phyloP scores from a whole-genome alignment of 2,797 vertebrate genomes.

The Protonibea diacanthus region DNA sequence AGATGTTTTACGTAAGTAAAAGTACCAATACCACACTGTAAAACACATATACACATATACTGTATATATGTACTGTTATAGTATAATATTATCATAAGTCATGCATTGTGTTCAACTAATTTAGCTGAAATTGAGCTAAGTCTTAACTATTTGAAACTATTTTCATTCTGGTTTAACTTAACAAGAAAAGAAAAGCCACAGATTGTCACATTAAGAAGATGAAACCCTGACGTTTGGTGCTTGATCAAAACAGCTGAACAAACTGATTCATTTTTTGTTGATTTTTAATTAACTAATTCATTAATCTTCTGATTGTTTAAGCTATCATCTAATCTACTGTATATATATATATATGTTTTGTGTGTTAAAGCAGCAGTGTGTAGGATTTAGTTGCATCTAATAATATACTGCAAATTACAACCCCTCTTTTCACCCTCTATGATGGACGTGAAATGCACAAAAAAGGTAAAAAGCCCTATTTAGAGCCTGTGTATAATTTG shows the following conservation, averaged over 20 bases:
- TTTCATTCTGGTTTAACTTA: not conserved
- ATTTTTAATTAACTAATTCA: not conserved
- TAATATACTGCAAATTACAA: too few species aligned
- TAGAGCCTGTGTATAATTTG: too few species aligned
- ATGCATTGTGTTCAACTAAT: not conserved
- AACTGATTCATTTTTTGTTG: not conserved
- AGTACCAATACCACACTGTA: not conserved
- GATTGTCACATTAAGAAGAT: not conserved
- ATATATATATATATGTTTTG: not conserved
- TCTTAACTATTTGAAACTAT: not conserved
- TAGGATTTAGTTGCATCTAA: too few species aligned
- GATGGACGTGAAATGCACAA: too few species aligned
- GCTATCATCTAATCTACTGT: not conserved
- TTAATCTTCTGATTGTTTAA: not conserved
- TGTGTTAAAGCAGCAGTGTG: not conserved
- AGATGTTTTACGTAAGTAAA: conserved; percentile 6
- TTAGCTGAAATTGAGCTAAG: not conserved
- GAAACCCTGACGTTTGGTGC: not conserved
- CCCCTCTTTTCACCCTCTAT: too few species aligned
- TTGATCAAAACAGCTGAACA: not conserved
- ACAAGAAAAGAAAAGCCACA: not conserved
- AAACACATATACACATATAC: not conserved
- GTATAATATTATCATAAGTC: not conserved
- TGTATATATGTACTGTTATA: not conserved
- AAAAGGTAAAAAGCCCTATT: too few species aligned